Conservation (phyloP, 2,797 vertebrate genomes). For the Heliangelus exortis region DNA sequence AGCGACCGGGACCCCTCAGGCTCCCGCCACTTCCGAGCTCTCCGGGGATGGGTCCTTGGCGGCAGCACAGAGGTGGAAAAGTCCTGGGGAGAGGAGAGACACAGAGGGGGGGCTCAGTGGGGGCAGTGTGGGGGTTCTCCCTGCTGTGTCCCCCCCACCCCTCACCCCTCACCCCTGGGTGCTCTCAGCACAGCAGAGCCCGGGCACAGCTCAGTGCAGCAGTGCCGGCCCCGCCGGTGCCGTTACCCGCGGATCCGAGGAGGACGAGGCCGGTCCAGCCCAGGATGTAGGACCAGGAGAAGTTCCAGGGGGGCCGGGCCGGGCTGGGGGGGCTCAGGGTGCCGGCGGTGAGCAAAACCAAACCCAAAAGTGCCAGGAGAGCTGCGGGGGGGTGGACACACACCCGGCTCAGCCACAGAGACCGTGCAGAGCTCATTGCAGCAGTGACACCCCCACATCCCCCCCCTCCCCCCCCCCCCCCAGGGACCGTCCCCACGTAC, state of each 20-base stretch:
- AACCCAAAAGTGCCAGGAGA: slow-evolving; percentile 84
- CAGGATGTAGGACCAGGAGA: slow-evolving; percentile 89
- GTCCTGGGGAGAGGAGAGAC: neutral
- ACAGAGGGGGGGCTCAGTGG: too few relatives aligned
- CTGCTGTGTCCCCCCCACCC: too few relatives aligned
- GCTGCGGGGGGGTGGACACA: slow-evolving; percentile 56
- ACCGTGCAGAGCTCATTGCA: neutral
- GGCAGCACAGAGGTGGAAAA: slow-evolving; percentile 47
- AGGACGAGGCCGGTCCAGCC: slow-evolving; percentile 86
- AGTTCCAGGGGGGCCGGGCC: slow-evolving; percentile 84
- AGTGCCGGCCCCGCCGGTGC: neutral
- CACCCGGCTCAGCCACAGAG: neutral
- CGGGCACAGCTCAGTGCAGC: neutral
- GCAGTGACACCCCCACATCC: neutral
- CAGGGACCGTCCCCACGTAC: slow-evolving; percentile 48
- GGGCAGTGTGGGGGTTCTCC: too few relatives aligned
- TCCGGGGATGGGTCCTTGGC: neutral
- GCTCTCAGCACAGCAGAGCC: neutral
- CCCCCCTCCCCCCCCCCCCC: too few relatives aligned
- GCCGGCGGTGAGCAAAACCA: slow-evolving; percentile 85
- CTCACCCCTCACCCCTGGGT: neutral
- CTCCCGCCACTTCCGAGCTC: neutral
- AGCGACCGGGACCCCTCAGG: neutral
- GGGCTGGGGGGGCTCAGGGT: slow-evolving; percentile 85
- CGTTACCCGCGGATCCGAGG: slow-evolving; percentile 82